A percentile compares a stretch with the other conserved stretches of the same genome.
These are phyloP conservation scores for Eulacestoma nigropectus DNA, from an alignment of 2,113 vertebrate genomes.

Conservation along the genomic window DNA sequence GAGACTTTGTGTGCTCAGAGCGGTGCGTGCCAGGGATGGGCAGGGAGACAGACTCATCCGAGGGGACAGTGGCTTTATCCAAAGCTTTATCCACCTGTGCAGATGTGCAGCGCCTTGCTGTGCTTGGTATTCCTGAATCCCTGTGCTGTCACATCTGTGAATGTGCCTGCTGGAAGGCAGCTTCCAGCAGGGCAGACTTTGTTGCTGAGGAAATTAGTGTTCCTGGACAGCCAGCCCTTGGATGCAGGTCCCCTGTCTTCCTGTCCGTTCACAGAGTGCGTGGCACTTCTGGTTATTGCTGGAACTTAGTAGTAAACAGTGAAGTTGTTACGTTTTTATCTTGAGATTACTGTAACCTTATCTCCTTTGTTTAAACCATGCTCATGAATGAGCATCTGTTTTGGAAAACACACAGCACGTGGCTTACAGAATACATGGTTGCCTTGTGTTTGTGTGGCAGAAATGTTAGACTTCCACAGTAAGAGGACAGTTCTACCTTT, in stretches of 20 bases:
- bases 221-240: not conserved
- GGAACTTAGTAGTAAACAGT: constrained; percentile 25
- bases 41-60: not conserved
- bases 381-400: not conserved
- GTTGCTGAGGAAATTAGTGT: not conserved
- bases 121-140: fast-evolving
- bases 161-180: not conserved
- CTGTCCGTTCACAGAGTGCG: fast-evolving
- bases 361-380: constrained; percentile 43
- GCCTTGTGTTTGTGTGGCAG: not conserved
- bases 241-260: not conserved
- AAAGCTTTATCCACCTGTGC: not conserved
- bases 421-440: not conserved
- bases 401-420: not conserved
- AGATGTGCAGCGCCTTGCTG: not conserved
- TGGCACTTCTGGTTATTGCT: not conserved
- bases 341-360: constrained; percentile 4
- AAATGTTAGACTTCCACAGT: not conserved
- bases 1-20: fast-evolving
- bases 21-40: fast-evolving
- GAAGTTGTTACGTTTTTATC: constrained; percentile 23
- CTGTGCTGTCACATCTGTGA: not conserved
- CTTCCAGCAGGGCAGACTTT: not conserved
- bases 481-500: not conserved
- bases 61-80: fast-evolving